A percentile compares a stretch with the other conserved stretches of the same genome.
Conservation (phyloP, 2,888 invertebrate species). For the Acanthosoma haemorrhoidale region DNA sequence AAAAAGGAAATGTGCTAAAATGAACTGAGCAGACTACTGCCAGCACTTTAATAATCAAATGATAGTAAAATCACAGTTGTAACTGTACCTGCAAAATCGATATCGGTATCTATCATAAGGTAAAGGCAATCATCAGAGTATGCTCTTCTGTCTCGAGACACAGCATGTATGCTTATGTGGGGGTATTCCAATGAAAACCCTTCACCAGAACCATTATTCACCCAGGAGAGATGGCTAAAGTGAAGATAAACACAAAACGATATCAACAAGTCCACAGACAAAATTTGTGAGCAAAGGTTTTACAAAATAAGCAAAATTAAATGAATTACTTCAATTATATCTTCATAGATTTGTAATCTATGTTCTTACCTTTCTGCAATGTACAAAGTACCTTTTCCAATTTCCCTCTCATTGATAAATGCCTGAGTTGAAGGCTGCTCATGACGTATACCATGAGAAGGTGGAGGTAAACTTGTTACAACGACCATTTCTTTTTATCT, state of each 20-base stretch:
- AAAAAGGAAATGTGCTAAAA: not conserved
- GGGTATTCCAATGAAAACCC: constrained; percentile 69
- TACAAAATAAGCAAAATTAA: not conserved
- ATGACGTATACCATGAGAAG: constrained; percentile 35
- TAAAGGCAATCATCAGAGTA: constrained; percentile 66
- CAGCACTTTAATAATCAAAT: not conserved
- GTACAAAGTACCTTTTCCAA: constrained; percentile 37
- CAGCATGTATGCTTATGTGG: constrained; percentile 68
- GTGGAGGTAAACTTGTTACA: constrained; percentile 34
- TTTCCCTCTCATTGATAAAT: constrained; percentile 32
- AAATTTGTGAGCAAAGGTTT: not conserved
- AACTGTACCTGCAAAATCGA: constrained; percentile 31
- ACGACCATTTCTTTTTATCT: constrained; percentile 32
- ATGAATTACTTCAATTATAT: not conserved
- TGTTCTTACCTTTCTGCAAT: constrained; percentile 36
- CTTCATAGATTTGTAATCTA: not conserved
- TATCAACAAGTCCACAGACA: too few species aligned
- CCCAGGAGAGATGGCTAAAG: constrained; percentile 60
- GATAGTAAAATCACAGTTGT: not conserved
- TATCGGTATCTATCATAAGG: constrained; percentile 57
- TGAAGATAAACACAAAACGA: too few species aligned
- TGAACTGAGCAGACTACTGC: not conserved
- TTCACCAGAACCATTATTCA: constrained; percentile 50
- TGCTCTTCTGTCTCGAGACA: constrained; percentile 59
- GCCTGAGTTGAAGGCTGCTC: constrained; percentile 33